Evolutionary conservation across 2,113 vertebrate genomes (phyloP).

Genomic region (Ranitomeya imitator): DNA sequence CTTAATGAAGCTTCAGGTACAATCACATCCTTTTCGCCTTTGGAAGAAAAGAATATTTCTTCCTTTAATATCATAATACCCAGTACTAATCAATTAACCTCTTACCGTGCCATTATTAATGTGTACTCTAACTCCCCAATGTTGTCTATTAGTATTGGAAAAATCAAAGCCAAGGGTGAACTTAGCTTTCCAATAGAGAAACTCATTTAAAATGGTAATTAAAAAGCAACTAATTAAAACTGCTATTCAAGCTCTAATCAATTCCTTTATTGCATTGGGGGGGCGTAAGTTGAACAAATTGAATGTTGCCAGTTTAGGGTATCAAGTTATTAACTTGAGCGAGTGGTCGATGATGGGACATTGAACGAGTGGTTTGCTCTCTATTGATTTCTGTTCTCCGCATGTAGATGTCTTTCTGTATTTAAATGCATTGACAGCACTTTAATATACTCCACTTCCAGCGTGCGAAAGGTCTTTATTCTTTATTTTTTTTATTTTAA

Average conservation of each 20-base stretch:
- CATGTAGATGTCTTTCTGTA: constrained; percentile 5
- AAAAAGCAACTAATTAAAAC: constrained; percentile 84
- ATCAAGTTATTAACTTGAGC: constrained; percentile 72
- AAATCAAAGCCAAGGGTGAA: constrained; percentile 78
- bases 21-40: constrained; percentile 34
- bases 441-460: neutral
- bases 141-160: constrained; percentile 60
- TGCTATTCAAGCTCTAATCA: constrained; percentile 83
- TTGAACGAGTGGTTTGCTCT: constrained; percentile 66
- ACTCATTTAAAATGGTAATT: constrained; percentile 79
- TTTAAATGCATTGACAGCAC: constrained; percentile 24
- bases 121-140: constrained; percentile 39
- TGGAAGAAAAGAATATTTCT: constrained; percentile 50
- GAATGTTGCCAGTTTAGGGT: constrained; percentile 79
- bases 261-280: constrained; percentile 81
- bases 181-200: constrained; percentile 75
- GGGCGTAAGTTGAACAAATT: constrained; percentile 77
- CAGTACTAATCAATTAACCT: constrained; percentile 60
- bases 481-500: neutral
- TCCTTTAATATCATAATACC: constrained; percentile 51
- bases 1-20: constrained; percentile 56
- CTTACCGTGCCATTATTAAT: constrained; percentile 54
- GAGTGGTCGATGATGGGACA: constrained; percentile 74
- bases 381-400: constrained; percentile 63
- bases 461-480: too few relatives aligned